Evolutionary conservation across 2,888 invertebrate genomes (phyloP).

Genomic region (Idaea aversata): DNA sequence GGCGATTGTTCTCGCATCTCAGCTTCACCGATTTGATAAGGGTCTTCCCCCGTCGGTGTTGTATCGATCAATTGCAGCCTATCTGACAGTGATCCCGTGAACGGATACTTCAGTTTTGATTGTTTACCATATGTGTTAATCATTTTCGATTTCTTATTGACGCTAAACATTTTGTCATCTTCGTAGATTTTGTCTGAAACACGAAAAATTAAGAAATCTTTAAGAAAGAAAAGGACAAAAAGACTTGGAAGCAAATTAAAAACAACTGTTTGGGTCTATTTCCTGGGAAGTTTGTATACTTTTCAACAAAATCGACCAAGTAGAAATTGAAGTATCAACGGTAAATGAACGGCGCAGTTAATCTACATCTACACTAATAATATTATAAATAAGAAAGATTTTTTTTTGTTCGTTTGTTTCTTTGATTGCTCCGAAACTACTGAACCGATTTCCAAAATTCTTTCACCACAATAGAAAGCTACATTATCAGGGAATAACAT

Average conservation of each 20-base stretch:
- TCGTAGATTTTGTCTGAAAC: conserved; percentile 50
- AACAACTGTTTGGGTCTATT: no score
- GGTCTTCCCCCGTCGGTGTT: conserved; percentile 70
- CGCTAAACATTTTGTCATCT: conserved; percentile 47
- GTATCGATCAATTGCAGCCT: conserved; percentile 66
- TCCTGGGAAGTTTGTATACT: no score
- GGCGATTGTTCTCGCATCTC: conserved; percentile 73
- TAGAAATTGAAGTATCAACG: no score
- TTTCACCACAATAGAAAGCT: no score
- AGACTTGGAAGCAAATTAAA: no score
- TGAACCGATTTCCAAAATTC: no score
- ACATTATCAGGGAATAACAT: no score
- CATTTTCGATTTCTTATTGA: conserved; percentile 64
- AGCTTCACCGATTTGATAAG: conserved; percentile 70
- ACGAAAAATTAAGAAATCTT: conserved; percentile 9
- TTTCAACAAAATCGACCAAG: no score
- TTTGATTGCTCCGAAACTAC: no score
- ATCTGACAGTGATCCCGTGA: conserved; percentile 62
- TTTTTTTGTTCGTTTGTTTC: no score
- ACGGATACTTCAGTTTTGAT: conserved; percentile 39
- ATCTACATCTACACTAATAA: conserved; percentile 1
- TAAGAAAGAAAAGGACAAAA: background rate
- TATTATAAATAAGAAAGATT: background rate
- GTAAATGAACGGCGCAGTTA: no score
- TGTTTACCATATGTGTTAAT: conserved; percentile 60